Evolutionary conservation across 2,113 vertebrate genomes (phyloP), one percentile per base, ranked within the genome.

Genomic region (Motacilla alba): DNA sequence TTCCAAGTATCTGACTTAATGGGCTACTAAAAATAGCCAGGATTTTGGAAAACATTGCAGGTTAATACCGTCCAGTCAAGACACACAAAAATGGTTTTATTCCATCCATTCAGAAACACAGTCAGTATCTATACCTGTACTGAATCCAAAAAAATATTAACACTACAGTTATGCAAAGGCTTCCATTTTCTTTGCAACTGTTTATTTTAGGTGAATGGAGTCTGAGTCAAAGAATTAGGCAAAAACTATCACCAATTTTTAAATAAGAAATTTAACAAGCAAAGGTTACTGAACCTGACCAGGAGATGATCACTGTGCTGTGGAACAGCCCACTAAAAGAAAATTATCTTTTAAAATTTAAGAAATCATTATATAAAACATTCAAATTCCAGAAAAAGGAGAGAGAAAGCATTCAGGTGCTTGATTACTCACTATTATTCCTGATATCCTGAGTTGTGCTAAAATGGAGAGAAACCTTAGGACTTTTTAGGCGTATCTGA

Each of bases 401-500:
- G 44, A 83, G 33, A 55, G 4, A 74, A 89, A 87, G 23, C 9
- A 72, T 76, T 82, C 50, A 68, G 28, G 23, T 44, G 30, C 79
- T 56, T 73, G 44, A 53, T 46, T 87, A 96, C 98, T 97, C 97
- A 99, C 99, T 96, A 53, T 87, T 98, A 92, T 74, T 96, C 78
- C 97, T 97, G 90, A 96, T 93, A 50, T 98, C 66, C 22, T 83
- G 97, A 7, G 95, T 56, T 0, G 99, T 97, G 43, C 97, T 98
- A 97, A 99, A 99, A 67, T 97, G 98, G 18, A 99, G 97, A 33
- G 98, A 98, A 41, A 98, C 98, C 95, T 99, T 99, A 79, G 98
- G 74, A 80, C 99, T 99, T 98, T 99, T 99, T 49, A 99, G 98
- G 24, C 99, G 98, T 31, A 98, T 98, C 97, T 99, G 99, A 67